Evolutionary conservation across 2,888 invertebrate species (phyloP).

Genomic region (Mamestra brassicae): DNA sequence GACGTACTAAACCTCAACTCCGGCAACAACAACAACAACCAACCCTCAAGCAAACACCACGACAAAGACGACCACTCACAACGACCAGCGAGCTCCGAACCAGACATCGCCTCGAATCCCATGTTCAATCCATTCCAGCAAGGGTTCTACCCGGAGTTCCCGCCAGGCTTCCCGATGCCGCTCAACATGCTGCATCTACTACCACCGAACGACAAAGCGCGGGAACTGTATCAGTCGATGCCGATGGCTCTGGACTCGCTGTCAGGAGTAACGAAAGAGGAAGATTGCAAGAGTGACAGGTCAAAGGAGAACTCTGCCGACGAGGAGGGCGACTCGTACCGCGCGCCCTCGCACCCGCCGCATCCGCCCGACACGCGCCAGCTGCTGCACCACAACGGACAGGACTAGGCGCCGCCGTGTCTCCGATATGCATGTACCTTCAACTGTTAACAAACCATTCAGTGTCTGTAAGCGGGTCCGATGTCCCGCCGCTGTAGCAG

Average conservation of each 20-base stretch:
- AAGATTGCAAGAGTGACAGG: conserved; percentile 92
- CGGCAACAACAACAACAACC: conserved; percentile 91
- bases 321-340: conserved; percentile 89
- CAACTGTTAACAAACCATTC: conserved; percentile 59
- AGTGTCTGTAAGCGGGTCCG: conserved; percentile 47
- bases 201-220: conserved; percentile 94
- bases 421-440: conserved; percentile 69
- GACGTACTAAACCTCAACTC: conserved; percentile 93
- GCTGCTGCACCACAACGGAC: conserved; percentile 94
- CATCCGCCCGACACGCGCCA: conserved; percentile 92
- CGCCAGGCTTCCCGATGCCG: conserved; percentile 95
- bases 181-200: conserved; percentile 96
- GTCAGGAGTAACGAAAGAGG: conserved; percentile 90
- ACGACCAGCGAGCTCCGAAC: conserved; percentile 93
- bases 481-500: conserved; percentile 35
- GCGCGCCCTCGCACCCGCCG: conserved; percentile 90
- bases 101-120: conserved; percentile 92
- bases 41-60: conserved; percentile 89
- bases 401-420: conserved; percentile 91
- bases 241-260: conserved; percentile 91
- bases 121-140: conserved; percentile 95
- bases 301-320: conserved; percentile 92
- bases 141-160: conserved; percentile 96
- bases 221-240: conserved; percentile 91
- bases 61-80: conserved; percentile 90